Base-by-base conservation (phyloP, 2,797 vertebrate species). In the Betta splendens region DNA sequence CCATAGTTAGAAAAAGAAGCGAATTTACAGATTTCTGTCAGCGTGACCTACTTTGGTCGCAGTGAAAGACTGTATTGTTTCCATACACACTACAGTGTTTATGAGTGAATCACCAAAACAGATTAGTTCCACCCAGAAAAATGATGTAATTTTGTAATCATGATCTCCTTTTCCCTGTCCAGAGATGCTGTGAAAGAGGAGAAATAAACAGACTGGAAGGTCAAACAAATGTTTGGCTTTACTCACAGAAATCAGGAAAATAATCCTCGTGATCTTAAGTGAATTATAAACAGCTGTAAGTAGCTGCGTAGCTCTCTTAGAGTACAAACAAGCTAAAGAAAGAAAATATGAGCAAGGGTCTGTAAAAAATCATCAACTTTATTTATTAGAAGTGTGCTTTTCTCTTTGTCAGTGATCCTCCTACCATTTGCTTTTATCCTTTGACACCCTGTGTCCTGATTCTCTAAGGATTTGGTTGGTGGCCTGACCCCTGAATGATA, bases 401-500 rank as follows among this genome's bases (percentile, higher is more conserved):
- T 13, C 20, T 25, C 48, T 23, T 37, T 39, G 32, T 48, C n/a
- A n/a, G n/a, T n/a, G n/a, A 42, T 35, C 21, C 31, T 9, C 0
- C 2, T 2, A 21, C 23, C 16, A 9, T 15, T 44, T 25, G 39
- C 11, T 11, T 51, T 43, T 11, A 48, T 17, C 39, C 17, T 9
- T 20, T 12, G n/a, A n/a, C n/a, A n/a, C n/a, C n/a, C n/a, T n/a
- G n/a, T n/a, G n/a, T n/a, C n/a, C n/a, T n/a, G n/a, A n/a, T n/a
- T n/a, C n/a, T n/a, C n/a, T n/a, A n/a, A n/a, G n/a, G n/a, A n/a
- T n/a, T n/a, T n/a, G n/a, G n/a, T n/a, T n/a, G n/a, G n/a, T 68
- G 58, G 69, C 47, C 50, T 8, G 13, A 39, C 29, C 44, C 26
- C 36, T 40, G 28, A n/a, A 28, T 85, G 81, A 83, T 75, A 77